A percentile compares a stretch with the other conserved stretches of the same genome.
Evolutionary conservation across 2,113 vertebrate species (phyloP).

Genomic region (Natator depressus): DNA sequence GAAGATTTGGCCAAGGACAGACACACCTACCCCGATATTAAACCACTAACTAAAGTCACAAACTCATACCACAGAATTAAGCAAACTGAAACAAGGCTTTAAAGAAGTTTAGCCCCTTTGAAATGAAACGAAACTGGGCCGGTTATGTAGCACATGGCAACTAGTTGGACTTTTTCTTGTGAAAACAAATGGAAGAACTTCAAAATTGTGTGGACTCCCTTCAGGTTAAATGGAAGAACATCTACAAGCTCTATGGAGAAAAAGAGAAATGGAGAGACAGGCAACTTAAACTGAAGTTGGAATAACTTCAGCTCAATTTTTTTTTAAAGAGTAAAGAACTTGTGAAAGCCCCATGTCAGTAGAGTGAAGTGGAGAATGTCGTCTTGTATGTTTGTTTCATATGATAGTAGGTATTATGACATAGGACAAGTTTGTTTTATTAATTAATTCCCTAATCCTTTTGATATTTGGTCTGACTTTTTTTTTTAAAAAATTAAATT

Average conservation of each 20-base stretch:
- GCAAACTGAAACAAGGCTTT: not conserved
- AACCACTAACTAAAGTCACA: too few relatives aligned
- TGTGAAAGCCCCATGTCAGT: not conserved
- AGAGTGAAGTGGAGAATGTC: not conserved
- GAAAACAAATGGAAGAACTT: fast-evolving
- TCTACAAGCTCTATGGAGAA: not conserved
- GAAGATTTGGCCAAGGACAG: not conserved
- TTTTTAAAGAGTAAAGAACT: not conserved
- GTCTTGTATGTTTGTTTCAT: not conserved
- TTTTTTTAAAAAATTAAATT: not conserved
- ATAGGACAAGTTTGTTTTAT: not conserved
- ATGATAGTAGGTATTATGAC: not conserved
- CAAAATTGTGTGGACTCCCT: not conserved
- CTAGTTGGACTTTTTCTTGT: not conserved
- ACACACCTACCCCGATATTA: not conserved
- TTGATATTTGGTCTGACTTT: not conserved
- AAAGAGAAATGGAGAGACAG: fast-evolving
- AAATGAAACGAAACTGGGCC: not conserved
- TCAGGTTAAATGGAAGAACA: not conserved
- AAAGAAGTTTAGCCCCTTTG: not conserved
- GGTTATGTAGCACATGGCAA: not conserved
- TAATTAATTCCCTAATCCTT: not conserved
- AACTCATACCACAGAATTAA: not conserved
- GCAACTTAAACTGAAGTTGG: not conserved
- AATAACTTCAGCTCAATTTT: not conserved